A percentile compares a stretch with the other conserved stretches of the same genome.
Conservation (phyloP, 2,797 vertebrate species). For the Halcyon leucocephala region DNA sequence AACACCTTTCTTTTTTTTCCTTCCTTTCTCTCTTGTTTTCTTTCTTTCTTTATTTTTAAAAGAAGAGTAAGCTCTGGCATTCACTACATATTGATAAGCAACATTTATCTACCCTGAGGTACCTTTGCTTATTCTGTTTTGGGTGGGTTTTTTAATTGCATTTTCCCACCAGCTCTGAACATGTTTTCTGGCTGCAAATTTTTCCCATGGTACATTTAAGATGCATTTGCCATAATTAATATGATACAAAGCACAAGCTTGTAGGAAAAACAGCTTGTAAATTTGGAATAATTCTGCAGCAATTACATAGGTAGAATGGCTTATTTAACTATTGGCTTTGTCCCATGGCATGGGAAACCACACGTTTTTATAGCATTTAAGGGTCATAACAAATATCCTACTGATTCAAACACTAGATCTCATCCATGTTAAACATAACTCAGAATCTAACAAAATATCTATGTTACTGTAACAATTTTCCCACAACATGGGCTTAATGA, state of each 20-base stretch:
- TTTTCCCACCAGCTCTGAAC: conserved; percentile 41
- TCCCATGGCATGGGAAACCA: background rate
- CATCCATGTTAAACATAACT: background rate
- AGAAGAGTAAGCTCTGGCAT: background rate
- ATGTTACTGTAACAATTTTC: background rate
- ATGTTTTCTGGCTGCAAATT: conserved; percentile 32
- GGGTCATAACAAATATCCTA: background rate
- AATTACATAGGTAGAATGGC: conserved; percentile 12
- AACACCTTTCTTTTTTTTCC: background rate
- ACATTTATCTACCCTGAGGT: conserved; percentile 5
- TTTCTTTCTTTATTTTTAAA: background rate
- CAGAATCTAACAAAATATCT: background rate
- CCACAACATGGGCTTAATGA: background rate
- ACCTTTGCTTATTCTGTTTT: background rate
- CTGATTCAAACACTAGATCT: background rate
- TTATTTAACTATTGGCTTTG: background rate
- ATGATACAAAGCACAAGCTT: conserved; percentile 9
- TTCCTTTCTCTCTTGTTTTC: background rate
- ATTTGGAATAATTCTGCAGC: conserved; percentile 24
- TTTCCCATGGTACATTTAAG: conserved; percentile 47
- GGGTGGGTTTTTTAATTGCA: conserved; percentile 10
- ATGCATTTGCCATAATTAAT: conserved; percentile 45
- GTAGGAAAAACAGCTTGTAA: conserved; percentile 17
- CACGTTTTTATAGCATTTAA: background rate
- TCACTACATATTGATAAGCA: background rate